These are phyloP conservation scores for Heterocephalus glaber DNA, from an alignment of 2,113 vertebrate genomes.

Conservation along the genomic window DNA sequence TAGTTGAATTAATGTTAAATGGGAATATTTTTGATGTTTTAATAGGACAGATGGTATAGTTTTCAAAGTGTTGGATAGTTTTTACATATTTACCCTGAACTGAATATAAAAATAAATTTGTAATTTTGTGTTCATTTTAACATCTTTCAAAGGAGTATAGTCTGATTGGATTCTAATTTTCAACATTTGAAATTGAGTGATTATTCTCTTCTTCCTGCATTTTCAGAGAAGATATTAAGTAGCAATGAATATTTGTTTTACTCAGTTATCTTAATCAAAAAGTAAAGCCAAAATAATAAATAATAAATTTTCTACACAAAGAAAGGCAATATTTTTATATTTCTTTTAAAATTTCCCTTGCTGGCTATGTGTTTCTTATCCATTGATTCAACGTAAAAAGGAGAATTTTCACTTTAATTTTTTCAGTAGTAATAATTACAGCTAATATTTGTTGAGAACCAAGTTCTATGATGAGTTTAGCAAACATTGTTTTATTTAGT, in stretches of 20 bases:
- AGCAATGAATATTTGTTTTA: not conserved
- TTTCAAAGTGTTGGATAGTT: not conserved
- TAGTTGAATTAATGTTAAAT: not conserved
- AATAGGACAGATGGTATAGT: not conserved
- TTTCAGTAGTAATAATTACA: not conserved
- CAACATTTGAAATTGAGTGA: not conserved
- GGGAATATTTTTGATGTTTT: not conserved
- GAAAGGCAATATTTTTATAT: not conserved
- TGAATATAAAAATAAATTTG: not conserved
- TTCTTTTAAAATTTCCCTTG: not conserved
- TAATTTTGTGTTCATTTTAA: slow-evolving; percentile 14
- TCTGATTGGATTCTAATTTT: not conserved
- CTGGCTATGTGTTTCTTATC: not conserved
- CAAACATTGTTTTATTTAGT: slow-evolving; percentile 37
- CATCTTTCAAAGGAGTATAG: not conserved
- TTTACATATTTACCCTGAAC: slow-evolving; percentile 12
- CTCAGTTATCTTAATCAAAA: not conserved
- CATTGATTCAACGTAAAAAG: not conserved
- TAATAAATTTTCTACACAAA: not conserved
- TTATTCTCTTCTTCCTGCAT: not conserved
- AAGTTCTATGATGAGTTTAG: slow-evolving; percentile 9
- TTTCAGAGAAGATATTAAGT: not conserved
- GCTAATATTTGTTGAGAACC: not conserved
- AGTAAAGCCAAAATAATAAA: not conserved
- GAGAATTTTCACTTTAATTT: not conserved